These are phyloP conservation scores for Mustela nigripes DNA, from an alignment of 2,113 vertebrate genomes.

Conservation along the genomic window DNA sequence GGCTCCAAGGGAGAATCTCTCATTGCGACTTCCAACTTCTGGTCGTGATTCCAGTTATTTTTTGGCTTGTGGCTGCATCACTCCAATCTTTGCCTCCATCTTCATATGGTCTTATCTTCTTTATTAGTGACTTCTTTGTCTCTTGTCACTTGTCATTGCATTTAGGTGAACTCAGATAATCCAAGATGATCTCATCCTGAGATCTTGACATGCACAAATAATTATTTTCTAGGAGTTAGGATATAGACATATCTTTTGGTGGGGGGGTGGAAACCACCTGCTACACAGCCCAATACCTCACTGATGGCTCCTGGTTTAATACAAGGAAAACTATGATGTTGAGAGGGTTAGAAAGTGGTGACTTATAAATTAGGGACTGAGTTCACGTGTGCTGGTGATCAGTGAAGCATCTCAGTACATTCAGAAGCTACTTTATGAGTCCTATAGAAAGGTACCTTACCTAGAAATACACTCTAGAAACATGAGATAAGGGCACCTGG, in stretches of 20 bases:
- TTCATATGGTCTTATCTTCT: not conserved
- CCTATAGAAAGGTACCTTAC: not conserved
- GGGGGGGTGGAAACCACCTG: not conserved
- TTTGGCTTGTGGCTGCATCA: not conserved
- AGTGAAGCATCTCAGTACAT: not conserved
- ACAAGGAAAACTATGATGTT: not conserved
- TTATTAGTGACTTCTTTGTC: not conserved
- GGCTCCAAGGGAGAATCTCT: not conserved
- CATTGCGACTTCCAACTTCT: not conserved
- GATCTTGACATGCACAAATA: not conserved
- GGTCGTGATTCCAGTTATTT: not conserved
- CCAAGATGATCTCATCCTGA: not conserved
- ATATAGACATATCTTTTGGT: not conserved
- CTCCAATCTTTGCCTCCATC: not conserved
- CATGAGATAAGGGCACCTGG: no score
- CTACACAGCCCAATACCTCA: not conserved
- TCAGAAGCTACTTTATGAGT: not conserved
- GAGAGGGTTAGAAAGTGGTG: not conserved
- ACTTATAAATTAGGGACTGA: not conserved
- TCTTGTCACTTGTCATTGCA: not conserved
- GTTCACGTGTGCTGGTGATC: not conserved
- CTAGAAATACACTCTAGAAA: not conserved
- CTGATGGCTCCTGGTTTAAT: not conserved
- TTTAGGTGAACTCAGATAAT: not conserved
- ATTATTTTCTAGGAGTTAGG: not conserved